Base-by-base conservation (phyloP, 1,140 invertebrate genomes). In the Sesamia nonagrioides region DNA sequence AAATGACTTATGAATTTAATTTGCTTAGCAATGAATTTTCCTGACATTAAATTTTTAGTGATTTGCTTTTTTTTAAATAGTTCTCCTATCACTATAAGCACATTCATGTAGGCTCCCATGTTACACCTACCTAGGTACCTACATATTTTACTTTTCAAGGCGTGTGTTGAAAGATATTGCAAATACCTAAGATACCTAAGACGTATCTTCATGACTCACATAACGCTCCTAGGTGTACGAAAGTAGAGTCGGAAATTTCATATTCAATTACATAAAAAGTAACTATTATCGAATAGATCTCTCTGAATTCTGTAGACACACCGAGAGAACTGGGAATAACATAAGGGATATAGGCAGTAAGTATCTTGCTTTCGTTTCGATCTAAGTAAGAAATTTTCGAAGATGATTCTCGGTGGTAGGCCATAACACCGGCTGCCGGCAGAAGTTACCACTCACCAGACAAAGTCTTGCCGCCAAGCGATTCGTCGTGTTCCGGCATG, bases 201-300 rank as follows among this genome's bases (percentile, higher is more conserved):
- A 42, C 17, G 17, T 18, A 63, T 42, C 60, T n/a, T 42, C 33
- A 9, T 63, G 37, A 42, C 60, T 42, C 18, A 42, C 18, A 17
- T 18, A 63, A 63, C 37, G 13, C n/a, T 40, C 11, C 21, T 45
- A 61, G 17, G 18, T 8, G 33, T 21, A 68, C 6, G 21, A 50
- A 68, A 68, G 42, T 21, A n/a, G 6, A n/a, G n/a, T n/a, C n/a
- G n/a, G n/a, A n/a, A n/a, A 17, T 37, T 68, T 68, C 63, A 48
- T 68, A 68, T 68, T 68, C 42, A 68, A 50, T 68, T 68, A 68
- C 63, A 42, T 48, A 48, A 68, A 13, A 68, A 27, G n/a, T n/a
- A n/a, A n/a, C n/a, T n/a, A n/a, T 42, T 68, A 68, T 11, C 33
- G 8, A 66, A 68, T 68, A 68, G 18, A 68, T 68, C 63, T 68